Percentiles rank a stretch among this genome's conserved stretches.
phyloP scores from a whole-genome alignment of 2,113 vertebrate species.

The Mus spicilegus region DNA sequence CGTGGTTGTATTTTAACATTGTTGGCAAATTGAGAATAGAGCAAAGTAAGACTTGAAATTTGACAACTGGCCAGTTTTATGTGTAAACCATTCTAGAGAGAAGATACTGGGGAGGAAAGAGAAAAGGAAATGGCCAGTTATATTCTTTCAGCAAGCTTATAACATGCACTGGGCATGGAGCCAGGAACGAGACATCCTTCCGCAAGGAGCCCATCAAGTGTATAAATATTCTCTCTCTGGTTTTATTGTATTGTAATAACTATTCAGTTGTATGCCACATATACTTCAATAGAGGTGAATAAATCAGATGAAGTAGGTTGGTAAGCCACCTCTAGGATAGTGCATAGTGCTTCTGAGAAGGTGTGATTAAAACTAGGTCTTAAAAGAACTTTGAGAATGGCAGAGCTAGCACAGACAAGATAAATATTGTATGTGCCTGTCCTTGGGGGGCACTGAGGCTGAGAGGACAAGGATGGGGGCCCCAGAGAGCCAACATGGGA shows the following conservation, averaged over 20 bases:
- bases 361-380: not conserved
- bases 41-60: slow-evolving; percentile 19
- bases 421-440: not conserved
- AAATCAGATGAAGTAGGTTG: not conserved
- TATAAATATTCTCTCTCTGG: not conserved
- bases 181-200: not conserved
- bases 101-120: not conserved
- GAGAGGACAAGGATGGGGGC: not conserved
- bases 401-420: not conserved
- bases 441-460: not conserved
- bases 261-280: not conserved
- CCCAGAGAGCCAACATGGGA: not conserved
- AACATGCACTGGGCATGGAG: not conserved
- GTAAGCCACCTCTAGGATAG: not conserved
- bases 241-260: not conserved
- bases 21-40: not conserved
- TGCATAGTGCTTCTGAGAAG: not conserved
- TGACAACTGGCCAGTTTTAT: not conserved
- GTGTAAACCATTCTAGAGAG: not conserved
- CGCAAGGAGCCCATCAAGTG: not conserved
- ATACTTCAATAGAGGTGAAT: not conserved
- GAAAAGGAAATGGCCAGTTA: not conserved
- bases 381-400: not conserved
- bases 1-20: not conserved
- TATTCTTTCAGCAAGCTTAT: not conserved